phyloP scores from a whole-genome alignment of 2,113 vertebrate species.

The Nibea albiflora region DNA sequence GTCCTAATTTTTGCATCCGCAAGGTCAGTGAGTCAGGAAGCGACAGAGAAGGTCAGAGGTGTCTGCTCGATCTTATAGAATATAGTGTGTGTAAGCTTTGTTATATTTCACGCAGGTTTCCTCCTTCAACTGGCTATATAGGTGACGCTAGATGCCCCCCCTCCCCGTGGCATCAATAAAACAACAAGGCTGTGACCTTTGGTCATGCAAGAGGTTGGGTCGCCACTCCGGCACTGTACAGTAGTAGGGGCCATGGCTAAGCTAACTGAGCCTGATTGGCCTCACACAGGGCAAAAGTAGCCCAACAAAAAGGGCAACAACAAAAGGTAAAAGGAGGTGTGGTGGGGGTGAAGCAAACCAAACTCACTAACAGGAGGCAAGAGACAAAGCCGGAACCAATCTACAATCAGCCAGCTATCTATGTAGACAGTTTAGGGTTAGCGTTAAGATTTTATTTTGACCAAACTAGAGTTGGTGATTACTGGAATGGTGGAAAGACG shows the following conservation, averaged over 20 bases:
- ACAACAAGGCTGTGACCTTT: slow-evolving; percentile 28
- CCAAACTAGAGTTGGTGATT: too few relatives aligned
- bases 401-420: too few relatives aligned
- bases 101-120: slow-evolving; percentile 13
- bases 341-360: not conserved
- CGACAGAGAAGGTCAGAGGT: not conserved
- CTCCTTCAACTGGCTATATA: not conserved
- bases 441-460: too few relatives aligned
- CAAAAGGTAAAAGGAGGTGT: not conserved
- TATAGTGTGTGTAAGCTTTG: not conserved
- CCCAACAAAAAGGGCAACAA: slow-evolving; percentile 32
- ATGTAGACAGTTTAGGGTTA: too few relatives aligned
- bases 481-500: too few relatives aligned
- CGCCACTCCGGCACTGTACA: slow-evolving; percentile 5
- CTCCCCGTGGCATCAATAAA: not conserved
- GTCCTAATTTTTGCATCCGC: not conserved
- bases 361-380: not conserved
- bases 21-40: slow-evolving; percentile 6
- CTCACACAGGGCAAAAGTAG: slow-evolving; percentile 23
- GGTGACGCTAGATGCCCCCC: not conserved
- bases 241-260: slow-evolving; percentile 23
- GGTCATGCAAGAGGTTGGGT: slow-evolving; percentile 11
- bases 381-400: not conserved
- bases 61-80: not conserved
- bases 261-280: slow-evolving; percentile 32